These are phyloP conservation scores for Pomatostomus ruficeps DNA, from an alignment of 2,113 vertebrate genomes.

Conservation along the genomic window DNA sequence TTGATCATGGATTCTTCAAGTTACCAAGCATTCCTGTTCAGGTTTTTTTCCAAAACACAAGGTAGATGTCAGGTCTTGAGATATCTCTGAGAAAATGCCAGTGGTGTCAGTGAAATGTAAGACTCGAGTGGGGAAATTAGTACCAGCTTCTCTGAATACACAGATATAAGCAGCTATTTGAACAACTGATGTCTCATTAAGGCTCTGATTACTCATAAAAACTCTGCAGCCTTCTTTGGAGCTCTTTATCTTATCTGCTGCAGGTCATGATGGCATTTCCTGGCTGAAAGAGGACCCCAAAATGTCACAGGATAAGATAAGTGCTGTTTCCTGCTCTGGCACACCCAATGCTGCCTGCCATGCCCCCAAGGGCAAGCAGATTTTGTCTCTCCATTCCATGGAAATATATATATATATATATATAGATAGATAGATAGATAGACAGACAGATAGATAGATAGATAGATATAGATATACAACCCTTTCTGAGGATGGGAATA, in stretches of 20 bases:
- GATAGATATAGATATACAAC: background rate
- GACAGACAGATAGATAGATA: background rate
- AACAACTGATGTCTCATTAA: background rate
- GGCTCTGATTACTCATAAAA: background rate
- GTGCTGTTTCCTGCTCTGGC: slow-evolving; percentile 69
- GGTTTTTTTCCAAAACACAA: background rate
- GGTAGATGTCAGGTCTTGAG: background rate
- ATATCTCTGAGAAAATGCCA: background rate
- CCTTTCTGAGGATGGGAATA: too few species aligned
- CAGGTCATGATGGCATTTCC: slow-evolving; percentile 73
- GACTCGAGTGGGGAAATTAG: background rate
- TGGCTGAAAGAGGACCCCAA: slow-evolving; percentile 53
- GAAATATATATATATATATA: too few species aligned
- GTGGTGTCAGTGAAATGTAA: too few species aligned
- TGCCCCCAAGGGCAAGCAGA: background rate
- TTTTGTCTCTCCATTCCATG: background rate
- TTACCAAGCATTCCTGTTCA: background rate
- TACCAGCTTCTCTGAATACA: background rate
- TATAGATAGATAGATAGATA: too few species aligned
- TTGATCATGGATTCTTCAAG: background rate
- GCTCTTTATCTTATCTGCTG: slow-evolving; percentile 66
- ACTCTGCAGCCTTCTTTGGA: background rate
- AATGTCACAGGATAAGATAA: slow-evolving; percentile 77
- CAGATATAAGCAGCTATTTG: background rate
- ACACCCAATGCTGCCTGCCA: slow-evolving; percentile 46